Base-by-base conservation (phyloP, 2,113 vertebrate species). In the Fukomys damarensis region DNA sequence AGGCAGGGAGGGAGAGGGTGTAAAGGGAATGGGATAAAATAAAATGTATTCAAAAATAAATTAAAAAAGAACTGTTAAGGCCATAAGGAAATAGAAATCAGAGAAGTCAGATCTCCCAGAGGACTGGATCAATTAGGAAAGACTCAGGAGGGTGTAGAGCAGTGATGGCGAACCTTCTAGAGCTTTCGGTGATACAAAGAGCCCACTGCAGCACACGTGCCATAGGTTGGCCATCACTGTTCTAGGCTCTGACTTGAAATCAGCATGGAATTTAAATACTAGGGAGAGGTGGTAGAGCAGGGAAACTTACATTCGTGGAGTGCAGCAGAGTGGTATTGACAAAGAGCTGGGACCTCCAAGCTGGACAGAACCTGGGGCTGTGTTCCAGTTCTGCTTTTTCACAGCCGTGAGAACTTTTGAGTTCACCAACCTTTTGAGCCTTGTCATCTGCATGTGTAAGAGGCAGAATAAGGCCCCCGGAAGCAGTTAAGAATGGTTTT, bases 241-340 rank as follows among this genome's bases (percentile, higher is more conserved):
- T 54, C 13, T 26, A 65, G 65, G 56, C 28, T 63, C 13, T 2
- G 49, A 59, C 68, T 41, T 43, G 56, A 83, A 68, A 41, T 58
- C 32, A 81, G n/a, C 63, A 79, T 81, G 66, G 72, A 70, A 86
- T 79, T 93, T 85, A 58, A 70, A 63, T 59, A 52, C 0, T 17
- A 41, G 82, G 46, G 54, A 86, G 80, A 89, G 58, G 49, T 32
- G 54, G n/a, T 22, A 1, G 70, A 22, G 22, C 41, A 38, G 52
- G 32, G n/a, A 56, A 41, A 58, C 3, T 16, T 66, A 3, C 0
- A 2, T 76, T 65, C 13, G 6, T 0, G 19, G 46, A 65, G 10
- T 2, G 12, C 9, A 61, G 16, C n/a, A 58, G 22, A 35, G 3
- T 26, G 11, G 8, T 26, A 16, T 28, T 28, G 24, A 38, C 46